Percentiles rank a stretch among this genome's conserved stretches.
phyloP scores from a whole-genome alignment of 2,797 vertebrate species.

The Scomberomorus guttatus region DNA sequence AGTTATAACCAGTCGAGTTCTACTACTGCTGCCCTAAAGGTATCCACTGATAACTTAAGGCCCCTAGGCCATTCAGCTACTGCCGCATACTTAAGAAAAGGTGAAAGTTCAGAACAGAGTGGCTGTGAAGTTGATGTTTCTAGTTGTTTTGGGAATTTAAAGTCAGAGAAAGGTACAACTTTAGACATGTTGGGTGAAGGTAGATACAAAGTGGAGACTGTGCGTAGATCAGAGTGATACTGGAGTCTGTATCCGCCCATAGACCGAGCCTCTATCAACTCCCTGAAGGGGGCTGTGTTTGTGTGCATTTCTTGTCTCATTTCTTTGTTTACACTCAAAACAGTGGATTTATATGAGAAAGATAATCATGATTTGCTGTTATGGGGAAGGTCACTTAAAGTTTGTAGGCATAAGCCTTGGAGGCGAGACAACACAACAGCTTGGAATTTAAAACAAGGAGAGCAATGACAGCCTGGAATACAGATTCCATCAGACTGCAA shows the following conservation, averaged over 20 bases:
- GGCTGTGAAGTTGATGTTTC: conserved; percentile 11
- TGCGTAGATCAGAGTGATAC: conserved; percentile 54
- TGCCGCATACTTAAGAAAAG: conserved; percentile 15
- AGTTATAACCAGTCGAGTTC: conserved; percentile 41
- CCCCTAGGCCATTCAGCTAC: conserved; percentile 27
- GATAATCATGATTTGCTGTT: conserved; percentile 54
- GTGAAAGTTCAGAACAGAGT: conserved; percentile 20
- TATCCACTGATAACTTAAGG: conserved; percentile 1
- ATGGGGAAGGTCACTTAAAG: conserved; percentile 66
- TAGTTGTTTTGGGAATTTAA: conserved; percentile 47
- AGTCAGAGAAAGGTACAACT: conserved; percentile 46
- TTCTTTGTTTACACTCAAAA: conserved; percentile 72
- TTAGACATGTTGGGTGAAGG: conserved; percentile 50
- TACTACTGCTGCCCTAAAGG: conserved; percentile 7
- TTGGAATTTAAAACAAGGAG: conserved; percentile 64
- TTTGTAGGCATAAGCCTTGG: conserved; percentile 58
- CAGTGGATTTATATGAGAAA: conserved; percentile 60
- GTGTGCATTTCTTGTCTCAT: conserved; percentile 50
- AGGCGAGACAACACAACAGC: conserved; percentile 62
- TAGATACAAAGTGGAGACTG: conserved; percentile 41
- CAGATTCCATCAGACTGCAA: conserved; percentile 57
- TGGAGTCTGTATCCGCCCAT: conserved; percentile 23
- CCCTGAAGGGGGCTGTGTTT: conserved; percentile 27
- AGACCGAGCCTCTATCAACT: conserved; percentile 34
- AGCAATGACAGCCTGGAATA: conserved; percentile 47